Conservation (phyloP, 1,140 invertebrate genomes). For the Diuraphis noxia region DNA sequence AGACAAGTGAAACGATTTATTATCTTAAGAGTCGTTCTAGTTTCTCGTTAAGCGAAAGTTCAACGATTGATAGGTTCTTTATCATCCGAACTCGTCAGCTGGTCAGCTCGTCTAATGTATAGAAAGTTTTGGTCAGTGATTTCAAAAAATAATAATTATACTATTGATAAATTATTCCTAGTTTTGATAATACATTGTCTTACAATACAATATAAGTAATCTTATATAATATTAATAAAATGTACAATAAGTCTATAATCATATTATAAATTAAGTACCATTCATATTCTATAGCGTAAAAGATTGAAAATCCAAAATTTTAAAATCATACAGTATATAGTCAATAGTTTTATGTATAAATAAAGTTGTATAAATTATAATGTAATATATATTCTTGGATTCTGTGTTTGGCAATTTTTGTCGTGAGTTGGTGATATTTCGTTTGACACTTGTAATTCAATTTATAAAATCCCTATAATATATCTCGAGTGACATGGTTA, state of each 20-base stretch:
- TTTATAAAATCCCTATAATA: not conserved
- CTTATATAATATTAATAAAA: too few relatives aligned
- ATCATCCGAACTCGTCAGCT: not conserved
- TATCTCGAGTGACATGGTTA: not conserved
- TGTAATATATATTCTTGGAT: not conserved
- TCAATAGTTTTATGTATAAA: not conserved
- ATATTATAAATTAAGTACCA: too few relatives aligned
- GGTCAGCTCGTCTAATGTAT: too few relatives aligned
- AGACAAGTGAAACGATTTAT: not conserved
- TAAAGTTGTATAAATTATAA: not conserved
- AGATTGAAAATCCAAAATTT: not conserved
- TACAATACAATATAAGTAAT: too few relatives aligned
- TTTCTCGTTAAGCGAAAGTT: not conserved
- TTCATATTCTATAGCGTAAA: too few relatives aligned
- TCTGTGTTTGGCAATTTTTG: not conserved
- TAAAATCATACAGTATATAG: too few relatives aligned
- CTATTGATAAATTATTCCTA: not conserved
- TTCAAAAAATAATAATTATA: not conserved
- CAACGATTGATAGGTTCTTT: not conserved
- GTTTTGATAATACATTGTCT: too few relatives aligned
- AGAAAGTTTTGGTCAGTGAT: not conserved
- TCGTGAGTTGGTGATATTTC: not conserved
- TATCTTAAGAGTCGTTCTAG: slow-evolving; percentile 7
- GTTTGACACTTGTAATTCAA: not conserved
- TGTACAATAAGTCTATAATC: too few relatives aligned